These are phyloP conservation scores for Latrodectus geometricus DNA, from an alignment of 1,140 invertebrate species.

Conservation along the genomic window DNA sequence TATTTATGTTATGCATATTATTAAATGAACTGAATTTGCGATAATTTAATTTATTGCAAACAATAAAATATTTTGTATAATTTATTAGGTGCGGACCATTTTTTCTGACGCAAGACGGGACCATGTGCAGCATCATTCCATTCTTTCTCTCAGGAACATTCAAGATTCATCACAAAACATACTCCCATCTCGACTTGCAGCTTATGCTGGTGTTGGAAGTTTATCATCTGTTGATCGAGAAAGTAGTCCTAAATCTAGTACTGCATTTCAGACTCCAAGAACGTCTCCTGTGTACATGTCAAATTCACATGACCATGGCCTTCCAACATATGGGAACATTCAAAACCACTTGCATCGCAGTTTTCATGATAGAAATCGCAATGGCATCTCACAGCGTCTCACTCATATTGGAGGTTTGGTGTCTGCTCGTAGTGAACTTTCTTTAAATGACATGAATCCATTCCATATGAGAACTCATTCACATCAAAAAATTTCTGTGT, in stretches of 20 bases:
- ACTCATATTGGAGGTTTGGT: conserved; percentile 61
- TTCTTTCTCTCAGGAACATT: conserved; percentile 47
- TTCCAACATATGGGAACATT: conserved; percentile 40
- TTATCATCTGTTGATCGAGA: conserved; percentile 20
- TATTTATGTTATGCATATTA: too few species aligned
- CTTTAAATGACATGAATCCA: conserved; percentile 46
- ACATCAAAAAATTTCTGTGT: conserved; percentile 42
- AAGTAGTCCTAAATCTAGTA: conserved; percentile 8
- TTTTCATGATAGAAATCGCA: conserved; percentile 51
- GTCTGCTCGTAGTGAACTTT: conserved; percentile 61
- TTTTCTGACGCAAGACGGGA: conserved; percentile 34
- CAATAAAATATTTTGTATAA: not conserved
- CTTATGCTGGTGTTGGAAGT: conserved; percentile 19
- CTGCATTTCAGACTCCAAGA: conserved; percentile 34
- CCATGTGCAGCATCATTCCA: conserved; percentile 56
- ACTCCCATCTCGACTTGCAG: conserved; percentile 31
- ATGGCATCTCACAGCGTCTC: conserved; percentile 10
- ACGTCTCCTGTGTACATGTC: conserved; percentile 41
- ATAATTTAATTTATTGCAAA: not conserved
- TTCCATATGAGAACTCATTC: conserved; percentile 58
- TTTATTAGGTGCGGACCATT: conserved; percentile 37
- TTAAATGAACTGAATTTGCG: too few species aligned
- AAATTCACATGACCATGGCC: conserved; percentile 38
- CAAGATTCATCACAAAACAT: conserved; percentile 34
- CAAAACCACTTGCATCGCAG: conserved; percentile 55